Base-by-base conservation (phyloP, 2,888 invertebrate species). In the Nemoura dubitans region DNA sequence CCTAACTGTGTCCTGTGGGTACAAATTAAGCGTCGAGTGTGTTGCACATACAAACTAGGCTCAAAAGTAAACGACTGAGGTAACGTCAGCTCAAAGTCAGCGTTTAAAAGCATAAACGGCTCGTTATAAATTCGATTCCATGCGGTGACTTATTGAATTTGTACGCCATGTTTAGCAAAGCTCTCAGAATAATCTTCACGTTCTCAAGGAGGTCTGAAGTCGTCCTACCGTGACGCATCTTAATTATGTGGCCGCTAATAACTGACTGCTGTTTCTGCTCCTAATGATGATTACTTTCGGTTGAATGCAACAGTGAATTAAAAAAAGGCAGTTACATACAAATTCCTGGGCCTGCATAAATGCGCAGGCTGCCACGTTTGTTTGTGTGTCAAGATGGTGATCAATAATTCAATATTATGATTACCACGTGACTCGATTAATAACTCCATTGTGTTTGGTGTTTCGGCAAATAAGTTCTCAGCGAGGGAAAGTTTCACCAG, bases 341-440 rank as follows among this genome's bases (percentile, higher is more conserved):
- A 59, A 59, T 59, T 59, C 59, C 59, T 21, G 16, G 10, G 14
- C 59, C 14, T 10, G 59, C 59, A 21, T 14, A 59, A 10, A 59
- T 59, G 21, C 59, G 59, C 16, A 10, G 59, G 59, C 21, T 59
- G 59, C 59, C 59, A 59, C 59, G 10, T 59, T 59, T 59, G 59
- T 59, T 59, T 59, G 59, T 59, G 59, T 59, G 59, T 59, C 59
- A 59, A n/a, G 6, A 2, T 59, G 59, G 59, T 59, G 59, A 59
- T 59, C 59, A 59, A 59, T 59, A 59, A 59, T 59, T 59, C 59
- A 59, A 59, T 59, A 59, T 59, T 59, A 59, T 59, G 59, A 21
- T 59, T 59, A 21, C 59, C 59, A 59, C 59, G 59, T 59, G 59
- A 59, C 21, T 1, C 59, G 59, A 59, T 59, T 59, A 59, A 59